Percentiles rank a stretch among this genome's conserved stretches.
phyloP scores from a whole-genome alignment of 2,888 invertebrate species.

The Hirtodrosophila histrioides region DNA sequence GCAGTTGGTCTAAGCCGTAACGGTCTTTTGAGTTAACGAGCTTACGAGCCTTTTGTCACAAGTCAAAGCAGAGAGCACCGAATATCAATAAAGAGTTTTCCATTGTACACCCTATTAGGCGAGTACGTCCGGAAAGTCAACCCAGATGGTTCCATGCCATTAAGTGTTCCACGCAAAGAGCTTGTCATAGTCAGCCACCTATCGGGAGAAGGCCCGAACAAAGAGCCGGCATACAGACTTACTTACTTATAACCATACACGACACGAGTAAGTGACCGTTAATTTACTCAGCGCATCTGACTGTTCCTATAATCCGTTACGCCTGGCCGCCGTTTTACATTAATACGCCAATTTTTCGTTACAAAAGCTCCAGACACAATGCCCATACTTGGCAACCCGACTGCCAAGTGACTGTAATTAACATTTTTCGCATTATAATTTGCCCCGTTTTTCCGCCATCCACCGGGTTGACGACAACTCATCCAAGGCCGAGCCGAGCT shows the following conservation, averaged over 20 bases:
- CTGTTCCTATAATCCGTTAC: conserved; percentile 69
- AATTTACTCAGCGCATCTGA: conserved; percentile 57
- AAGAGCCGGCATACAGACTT: conserved; percentile 42
- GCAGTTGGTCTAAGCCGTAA: conserved; percentile 43
- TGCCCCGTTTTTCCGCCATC: conserved; percentile 62
- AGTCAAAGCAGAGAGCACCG: conserved; percentile 16
- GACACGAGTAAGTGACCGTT: conserved; percentile 62
- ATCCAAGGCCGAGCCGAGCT: conserved; percentile 36
- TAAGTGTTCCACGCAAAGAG: conserved; percentile 56
- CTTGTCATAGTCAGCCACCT: conserved; percentile 58
- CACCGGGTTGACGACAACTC: conserved; percentile 33
- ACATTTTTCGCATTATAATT: conserved; percentile 76
- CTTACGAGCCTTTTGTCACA: conserved; percentile 37
- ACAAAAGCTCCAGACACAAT: conserved; percentile 46
- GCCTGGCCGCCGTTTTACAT: conserved; percentile 67
- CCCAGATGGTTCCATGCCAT: conserved; percentile 61
- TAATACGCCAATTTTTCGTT: conserved; percentile 65
- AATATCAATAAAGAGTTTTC: conserved; percentile 37
- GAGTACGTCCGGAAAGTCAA: conserved; percentile 18
- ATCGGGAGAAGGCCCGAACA: conserved; percentile 32
- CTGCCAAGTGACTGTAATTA: conserved; percentile 67
- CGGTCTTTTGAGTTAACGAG: conserved; percentile 56
- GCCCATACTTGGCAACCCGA: conserved; percentile 33
- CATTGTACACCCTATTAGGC: conserved; percentile 31
- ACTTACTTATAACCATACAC: conserved; percentile 4